Evolutionary conservation across 1,140 invertebrate genomes (phyloP), one percentile per base, ranked within the genome.

Genomic region (Microplitis mediator): DNA sequence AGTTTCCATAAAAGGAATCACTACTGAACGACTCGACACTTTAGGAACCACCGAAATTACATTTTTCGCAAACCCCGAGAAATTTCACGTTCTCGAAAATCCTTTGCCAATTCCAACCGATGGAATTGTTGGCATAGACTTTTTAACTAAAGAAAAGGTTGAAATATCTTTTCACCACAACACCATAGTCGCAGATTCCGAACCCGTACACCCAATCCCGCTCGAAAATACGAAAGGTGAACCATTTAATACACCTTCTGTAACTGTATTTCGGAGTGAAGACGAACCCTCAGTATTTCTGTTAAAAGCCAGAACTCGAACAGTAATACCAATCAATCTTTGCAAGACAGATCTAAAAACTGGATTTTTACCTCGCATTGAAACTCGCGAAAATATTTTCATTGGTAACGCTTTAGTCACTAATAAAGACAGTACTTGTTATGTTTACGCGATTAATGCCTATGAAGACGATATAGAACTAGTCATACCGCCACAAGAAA

Each of bases 81-180:
- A 4, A 23, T 63, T 63, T 16, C 32, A 35, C 5, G 32, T 45
- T n/a, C 34, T 45, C 3, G 9, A 11, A 2, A 13, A 45, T 4
- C 6, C 31, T 3, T 13, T 34, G 11, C 23, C 23, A 1, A 35
- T 61, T 23, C 13, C 23, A 31, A 35, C 23, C 6, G 31, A 61
- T 14, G 58, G 58, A 13, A 61, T 61, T 31, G 1, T 69, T 1
- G 68, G 68, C 3, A 9, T 11, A 11, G 68, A 61, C 13, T 69
- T 69, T n/a, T 23, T 69, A 61, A 4, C 11, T 13, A 39, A 35
- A 13, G 68, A 69, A 50, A 50, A 16, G 16, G 56, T 56, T 14
- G 68, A 69, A 69, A 32, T 69, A 14, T 69, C 68, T 14, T 69
- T 69, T 31, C 34, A 69, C 35, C 14, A 56, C 32, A 45, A 35